Evolutionary conservation across 1,140 invertebrate species (phyloP).

Genomic region (Drosophila bocki): DNA sequence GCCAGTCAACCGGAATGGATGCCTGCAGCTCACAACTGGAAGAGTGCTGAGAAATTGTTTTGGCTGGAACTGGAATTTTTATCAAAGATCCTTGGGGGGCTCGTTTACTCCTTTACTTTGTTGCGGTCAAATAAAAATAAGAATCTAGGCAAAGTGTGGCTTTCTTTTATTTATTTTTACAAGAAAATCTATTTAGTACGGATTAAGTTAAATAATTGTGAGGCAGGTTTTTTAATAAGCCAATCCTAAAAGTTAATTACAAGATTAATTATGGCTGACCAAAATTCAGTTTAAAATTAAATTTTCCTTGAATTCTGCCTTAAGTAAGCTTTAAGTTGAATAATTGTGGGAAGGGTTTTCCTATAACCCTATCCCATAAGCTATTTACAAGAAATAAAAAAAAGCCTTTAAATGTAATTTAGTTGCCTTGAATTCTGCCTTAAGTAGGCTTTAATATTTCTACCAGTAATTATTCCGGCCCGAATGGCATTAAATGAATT

Average conservation of each 20-base stretch:
- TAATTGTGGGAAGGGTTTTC: no score
- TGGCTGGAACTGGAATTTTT: conserved; percentile 32
- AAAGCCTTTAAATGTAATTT: no score
- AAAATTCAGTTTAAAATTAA: neutral
- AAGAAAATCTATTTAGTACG: neutral
- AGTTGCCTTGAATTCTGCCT: neutral
- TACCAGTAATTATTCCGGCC: neutral
- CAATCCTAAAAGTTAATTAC: no score
- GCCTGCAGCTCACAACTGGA: conserved; percentile 38
- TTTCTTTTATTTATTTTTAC: neutral
- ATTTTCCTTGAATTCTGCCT: neutral
- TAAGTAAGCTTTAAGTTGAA: neutral
- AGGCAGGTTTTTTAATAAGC: no score
- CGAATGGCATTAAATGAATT: conserved; percentile 6
- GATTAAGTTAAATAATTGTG: neutral
- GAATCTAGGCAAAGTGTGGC: neutral
- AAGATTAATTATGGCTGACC: neutral
- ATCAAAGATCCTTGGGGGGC: conserved; percentile 19
- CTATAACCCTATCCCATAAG: no score
- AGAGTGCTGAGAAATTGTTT: conserved; percentile 44
- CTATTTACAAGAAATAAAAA: no score
- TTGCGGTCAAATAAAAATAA: conserved; percentile 1
- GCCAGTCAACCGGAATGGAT: conserved; percentile 40
- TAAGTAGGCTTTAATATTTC: conserved; percentile 6
- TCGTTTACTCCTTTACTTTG: conserved; percentile 28